Percentiles rank a stretch among this genome's conserved stretches.
These are phyloP conservation scores for Puma concolor DNA, from an alignment of 2,113 vertebrate genomes.

Conservation along the genomic window DNA sequence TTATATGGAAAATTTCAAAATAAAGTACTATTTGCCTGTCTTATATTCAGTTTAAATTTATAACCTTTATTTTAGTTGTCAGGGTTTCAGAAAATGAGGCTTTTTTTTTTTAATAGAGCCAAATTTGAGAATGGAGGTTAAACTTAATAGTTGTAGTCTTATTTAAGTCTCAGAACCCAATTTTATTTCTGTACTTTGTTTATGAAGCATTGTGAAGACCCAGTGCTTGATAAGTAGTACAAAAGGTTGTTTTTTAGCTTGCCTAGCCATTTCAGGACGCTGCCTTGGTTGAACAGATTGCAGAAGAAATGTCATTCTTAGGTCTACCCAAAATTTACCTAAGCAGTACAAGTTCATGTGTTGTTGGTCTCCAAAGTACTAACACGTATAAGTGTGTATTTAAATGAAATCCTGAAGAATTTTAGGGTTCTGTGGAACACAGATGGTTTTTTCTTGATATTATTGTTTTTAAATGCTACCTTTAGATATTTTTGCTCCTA, in stretches of 20 bases:
- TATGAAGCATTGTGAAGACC: neutral
- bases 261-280: neutral
- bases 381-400: neutral
- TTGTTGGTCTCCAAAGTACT: neutral
- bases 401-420: neutral
- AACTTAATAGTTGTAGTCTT: neutral
- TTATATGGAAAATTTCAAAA: neutral
- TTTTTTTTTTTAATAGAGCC: neutral
- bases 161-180: neutral
- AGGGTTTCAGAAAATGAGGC: neutral
- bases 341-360: neutral
- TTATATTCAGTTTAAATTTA: neutral
- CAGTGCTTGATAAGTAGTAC: neutral
- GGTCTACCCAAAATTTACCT: neutral
- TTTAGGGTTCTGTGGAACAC: neutral
- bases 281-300: neutral
- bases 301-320: neutral
- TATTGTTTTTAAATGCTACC: neutral
- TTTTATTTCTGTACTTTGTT: conserved; percentile 22
- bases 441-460: neutral
- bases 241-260: neutral
- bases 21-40: neutral
- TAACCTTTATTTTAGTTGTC: conserved; percentile 18
- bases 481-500: neutral
- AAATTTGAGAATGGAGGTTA: conserved; percentile 3